These are phyloP conservation scores for Irena cyanogastra DNA, from an alignment of 2,113 vertebrate species.

Conservation along the genomic window DNA sequence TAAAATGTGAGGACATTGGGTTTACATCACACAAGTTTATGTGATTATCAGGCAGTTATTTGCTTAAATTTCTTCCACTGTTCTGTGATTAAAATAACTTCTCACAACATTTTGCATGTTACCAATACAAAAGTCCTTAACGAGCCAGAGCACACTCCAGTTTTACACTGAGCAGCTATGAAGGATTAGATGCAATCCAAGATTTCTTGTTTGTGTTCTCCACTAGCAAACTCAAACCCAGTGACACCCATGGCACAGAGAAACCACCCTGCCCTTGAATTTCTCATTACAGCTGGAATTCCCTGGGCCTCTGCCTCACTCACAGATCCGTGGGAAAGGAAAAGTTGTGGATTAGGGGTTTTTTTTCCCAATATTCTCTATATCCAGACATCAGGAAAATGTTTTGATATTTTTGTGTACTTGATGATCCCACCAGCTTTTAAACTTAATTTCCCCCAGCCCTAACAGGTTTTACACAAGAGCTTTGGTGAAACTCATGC, in stretches of 20 bases:
- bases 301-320: background rate
- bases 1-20: background rate
- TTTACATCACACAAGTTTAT: background rate
- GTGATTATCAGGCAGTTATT: background rate
- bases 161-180: background rate
- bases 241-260: background rate
- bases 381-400: background rate
- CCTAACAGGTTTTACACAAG: background rate
- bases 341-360: background rate
- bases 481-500: no score
- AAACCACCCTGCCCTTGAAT: background rate
- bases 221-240: background rate
- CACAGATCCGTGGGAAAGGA: background rate
- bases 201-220: constrained; percentile 7
- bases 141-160: background rate
- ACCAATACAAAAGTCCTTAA: background rate
- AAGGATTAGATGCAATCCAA: background rate
- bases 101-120: background rate
- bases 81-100: background rate
- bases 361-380: background rate
- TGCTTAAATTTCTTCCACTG: background rate
- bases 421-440: background rate
- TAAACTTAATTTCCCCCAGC: background rate
- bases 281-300: background rate
- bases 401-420: background rate